Conservation (phyloP, 2,797 vertebrate species). For the Trachops cirrhosus region DNA sequence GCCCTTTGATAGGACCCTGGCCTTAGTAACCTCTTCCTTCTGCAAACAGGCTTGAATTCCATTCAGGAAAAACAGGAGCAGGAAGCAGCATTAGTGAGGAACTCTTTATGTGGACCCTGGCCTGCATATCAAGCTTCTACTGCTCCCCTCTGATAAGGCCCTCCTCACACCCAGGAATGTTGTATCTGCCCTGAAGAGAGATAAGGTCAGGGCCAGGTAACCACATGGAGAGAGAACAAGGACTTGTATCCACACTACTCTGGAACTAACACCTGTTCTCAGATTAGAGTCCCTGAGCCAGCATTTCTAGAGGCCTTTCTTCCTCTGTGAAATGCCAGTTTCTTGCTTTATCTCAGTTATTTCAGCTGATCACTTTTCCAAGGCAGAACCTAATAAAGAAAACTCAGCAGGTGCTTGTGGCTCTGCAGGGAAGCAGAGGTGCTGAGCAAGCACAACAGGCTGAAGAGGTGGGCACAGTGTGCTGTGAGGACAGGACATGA, state of each 20-base stretch:
- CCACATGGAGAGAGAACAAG: neutral
- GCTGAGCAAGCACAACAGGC: too few species aligned
- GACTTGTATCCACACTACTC: rapidly evolving
- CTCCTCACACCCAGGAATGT: neutral
- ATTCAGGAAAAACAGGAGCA: neutral
- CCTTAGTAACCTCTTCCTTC: neutral
- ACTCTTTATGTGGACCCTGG: neutral
- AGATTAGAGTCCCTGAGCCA: neutral
- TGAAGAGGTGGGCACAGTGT: neutral
- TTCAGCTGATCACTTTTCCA: neutral
- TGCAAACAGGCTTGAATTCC: neutral
- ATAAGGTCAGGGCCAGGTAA: neutral
- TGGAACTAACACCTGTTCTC: neutral
- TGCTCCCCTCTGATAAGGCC: neutral
- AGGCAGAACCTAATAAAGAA: neutral
- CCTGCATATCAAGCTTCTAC: neutral
- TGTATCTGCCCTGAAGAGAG: neutral
- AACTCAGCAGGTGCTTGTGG: neutral
- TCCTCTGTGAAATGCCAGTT: neutral
- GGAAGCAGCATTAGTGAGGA: neutral
- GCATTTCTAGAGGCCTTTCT: neutral
- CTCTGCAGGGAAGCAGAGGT: neutral
- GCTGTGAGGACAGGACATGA: neutral
- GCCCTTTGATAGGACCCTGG: neutral
- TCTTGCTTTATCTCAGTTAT: neutral